phyloP scores from a whole-genome alignment of 2,888 invertebrate species.

The Tipula unca region DNA sequence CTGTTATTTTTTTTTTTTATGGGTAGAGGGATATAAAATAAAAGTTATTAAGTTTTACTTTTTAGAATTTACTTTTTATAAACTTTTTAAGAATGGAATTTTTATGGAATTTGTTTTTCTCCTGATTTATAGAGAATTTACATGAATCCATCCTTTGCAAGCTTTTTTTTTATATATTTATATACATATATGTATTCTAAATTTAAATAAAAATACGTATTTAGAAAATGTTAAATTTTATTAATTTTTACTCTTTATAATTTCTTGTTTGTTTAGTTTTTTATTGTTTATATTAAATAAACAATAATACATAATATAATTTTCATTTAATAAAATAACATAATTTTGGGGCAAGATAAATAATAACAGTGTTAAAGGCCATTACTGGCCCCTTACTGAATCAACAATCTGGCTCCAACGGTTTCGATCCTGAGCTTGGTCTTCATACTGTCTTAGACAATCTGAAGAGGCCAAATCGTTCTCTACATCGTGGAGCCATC shows the following conservation, averaged over 20 bases:
- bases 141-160: background rate
- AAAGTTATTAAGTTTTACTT: constrained; percentile 3
- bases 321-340: too few relatives aligned
- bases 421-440: too few relatives aligned
- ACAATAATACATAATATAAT: background rate
- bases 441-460: too few relatives aligned
- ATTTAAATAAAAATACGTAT: background rate
- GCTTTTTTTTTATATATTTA: background rate
- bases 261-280: background rate
- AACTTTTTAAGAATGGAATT: background rate
- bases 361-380: too few relatives aligned
- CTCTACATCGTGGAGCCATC: too few relatives aligned
- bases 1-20: background rate
- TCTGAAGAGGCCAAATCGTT: too few relatives aligned
- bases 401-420: too few relatives aligned
- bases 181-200: background rate
- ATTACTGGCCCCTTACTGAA: too few relatives aligned
- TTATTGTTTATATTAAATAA: background rate
- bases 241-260: background rate
- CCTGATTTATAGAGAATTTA: background rate
- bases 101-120: background rate
- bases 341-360: too few relatives aligned
- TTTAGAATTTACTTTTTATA: background rate
- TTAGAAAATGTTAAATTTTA: background rate
- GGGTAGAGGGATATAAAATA: background rate